Evolutionary conservation across 2,888 invertebrate genomes (phyloP).

Genomic region (Leptopterna dolabrata): DNA sequence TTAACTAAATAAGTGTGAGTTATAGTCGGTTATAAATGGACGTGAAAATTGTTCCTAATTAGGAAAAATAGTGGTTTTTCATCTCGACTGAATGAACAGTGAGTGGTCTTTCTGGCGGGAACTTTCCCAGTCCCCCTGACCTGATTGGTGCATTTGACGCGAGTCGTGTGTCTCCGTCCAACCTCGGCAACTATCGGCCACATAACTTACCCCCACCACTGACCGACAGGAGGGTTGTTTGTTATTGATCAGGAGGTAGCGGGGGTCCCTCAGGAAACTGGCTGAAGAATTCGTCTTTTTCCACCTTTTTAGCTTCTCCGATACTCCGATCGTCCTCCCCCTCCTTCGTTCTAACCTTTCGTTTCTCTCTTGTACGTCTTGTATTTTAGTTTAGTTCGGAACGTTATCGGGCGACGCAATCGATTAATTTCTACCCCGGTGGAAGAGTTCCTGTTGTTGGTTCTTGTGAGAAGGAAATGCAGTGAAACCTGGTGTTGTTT

Average conservation of each 20-base stretch:
- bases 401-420: neutral
- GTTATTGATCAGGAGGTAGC: conserved; percentile 50
- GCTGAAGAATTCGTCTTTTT: conserved; percentile 15
- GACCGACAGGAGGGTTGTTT: conserved; percentile 39
- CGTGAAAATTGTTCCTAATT: too few species aligned
- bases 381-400: neutral
- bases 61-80: too few species aligned
- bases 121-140: neutral
- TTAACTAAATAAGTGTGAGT: too few species aligned
- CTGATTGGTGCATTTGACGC: neutral
- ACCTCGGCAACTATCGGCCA: neutral
- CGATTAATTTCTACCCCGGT: neutral
- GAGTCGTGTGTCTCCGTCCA: neutral
- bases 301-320: neutral
- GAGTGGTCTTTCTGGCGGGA: neutral
- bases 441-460: neutral
- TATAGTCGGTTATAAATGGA: too few species aligned
- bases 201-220: conserved; percentile 34
- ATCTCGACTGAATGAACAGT: too few species aligned
- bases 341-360: neutral
- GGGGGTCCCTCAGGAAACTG: conserved; percentile 42
- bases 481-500: neutral
- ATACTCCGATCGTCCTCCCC: neutral
- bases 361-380: neutral
- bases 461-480: neutral